A percentile compares a stretch with the other conserved stretches of the same genome.
These are phyloP conservation scores for Poeciliopsis turneri DNA, from an alignment of 2,797 vertebrate genomes.

Conservation along the genomic window DNA sequence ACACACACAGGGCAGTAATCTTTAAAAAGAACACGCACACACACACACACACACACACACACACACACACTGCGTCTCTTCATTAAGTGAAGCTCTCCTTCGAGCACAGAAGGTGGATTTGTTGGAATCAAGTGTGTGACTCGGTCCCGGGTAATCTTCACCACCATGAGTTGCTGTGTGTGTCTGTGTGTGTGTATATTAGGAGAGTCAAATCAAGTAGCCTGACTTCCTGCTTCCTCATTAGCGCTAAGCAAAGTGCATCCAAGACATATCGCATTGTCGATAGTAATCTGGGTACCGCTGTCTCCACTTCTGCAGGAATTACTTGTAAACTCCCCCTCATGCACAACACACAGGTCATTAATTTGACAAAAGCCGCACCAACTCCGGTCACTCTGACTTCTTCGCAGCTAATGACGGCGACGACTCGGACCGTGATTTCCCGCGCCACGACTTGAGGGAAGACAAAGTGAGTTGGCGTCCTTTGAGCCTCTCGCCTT, in stretches of 20 bases:
- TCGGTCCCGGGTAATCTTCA: constrained; percentile 13
- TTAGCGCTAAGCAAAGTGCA: constrained; percentile 10
- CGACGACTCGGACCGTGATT: constrained; percentile 7
- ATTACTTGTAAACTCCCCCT: constrained; percentile 14
- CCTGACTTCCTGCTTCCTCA: constrained; percentile 12
- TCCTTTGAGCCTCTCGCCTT: constrained; percentile 50
- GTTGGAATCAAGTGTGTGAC: constrained; percentile 17
- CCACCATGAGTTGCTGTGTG: constrained; percentile 1
- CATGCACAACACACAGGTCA: constrained; percentile 13
- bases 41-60: constrained; percentile 8
- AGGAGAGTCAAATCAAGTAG: constrained; percentile 8
- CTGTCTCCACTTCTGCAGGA: constrained; percentile 7
- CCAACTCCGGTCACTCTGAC: constrained; percentile 16
- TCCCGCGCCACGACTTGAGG: constrained; percentile 15
- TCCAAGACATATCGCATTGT: constrained; percentile 12
- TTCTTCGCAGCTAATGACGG: background rate
- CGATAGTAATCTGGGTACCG: constrained; percentile 3
- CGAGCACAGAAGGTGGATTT: constrained; percentile 13
- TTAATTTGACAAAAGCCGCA: constrained; percentile 24
- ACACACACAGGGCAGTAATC: constrained; percentile 13
- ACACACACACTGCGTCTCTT: constrained; percentile 12
- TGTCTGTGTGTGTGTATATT: constrained; percentile 13
- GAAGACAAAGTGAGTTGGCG: constrained; percentile 37
- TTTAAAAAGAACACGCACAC: constrained; percentile 16
- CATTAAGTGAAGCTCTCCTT: constrained; percentile 1